Base-by-base conservation (phyloP, 2,113 vertebrate species). In the Microcebus murinus region DNA sequence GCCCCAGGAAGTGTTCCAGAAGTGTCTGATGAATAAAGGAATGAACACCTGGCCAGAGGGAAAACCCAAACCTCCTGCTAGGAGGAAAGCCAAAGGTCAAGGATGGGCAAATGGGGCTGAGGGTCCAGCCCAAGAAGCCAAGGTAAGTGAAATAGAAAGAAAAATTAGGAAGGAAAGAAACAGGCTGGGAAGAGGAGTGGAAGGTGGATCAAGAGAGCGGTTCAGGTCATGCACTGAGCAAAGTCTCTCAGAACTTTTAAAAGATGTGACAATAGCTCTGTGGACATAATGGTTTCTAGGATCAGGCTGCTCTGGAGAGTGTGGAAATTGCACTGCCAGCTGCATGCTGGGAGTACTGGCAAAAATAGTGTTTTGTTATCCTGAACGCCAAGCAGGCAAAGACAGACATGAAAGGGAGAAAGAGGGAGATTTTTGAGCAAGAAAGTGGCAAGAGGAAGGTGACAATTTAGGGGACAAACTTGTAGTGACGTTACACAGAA, bases 291-390 rank as follows among this genome's bases (percentile, higher is more conserved):
- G 9, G 55, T 9, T 45, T 71, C 81, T 20, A 59, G 61, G 42
- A 42, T 0, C 7, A 3, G 55, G 50, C 76, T 2, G 29, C 65
- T 34, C 81, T 20, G 39, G 11, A n/a, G 5, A 39, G 42, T 4
- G 0, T 59, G 14, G 25, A 31, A 23, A 27, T 2, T 0, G 6
- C 1, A 23, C 39, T 27, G 67, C 7, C 1, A 1, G 20, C 8
- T 12, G 10, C 1, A 0, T 5, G 18, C 80, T 14, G 6, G 15
- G 13, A 61, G 73, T 4, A 10, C 17, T 4, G 20, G 2, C 34
- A 1, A 73, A 82, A 65, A 23, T 42, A 18, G 14, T 17, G 21
- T 18, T 48, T 70, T 1, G 0, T 80, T 61, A 17, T 71, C 29
- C 65, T 31, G 82, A 55, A 71, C 81, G 65, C 70, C 10, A 65